Conservation (phyloP, 1,140 invertebrate genomes). For the Musca vetustissima region DNA sequence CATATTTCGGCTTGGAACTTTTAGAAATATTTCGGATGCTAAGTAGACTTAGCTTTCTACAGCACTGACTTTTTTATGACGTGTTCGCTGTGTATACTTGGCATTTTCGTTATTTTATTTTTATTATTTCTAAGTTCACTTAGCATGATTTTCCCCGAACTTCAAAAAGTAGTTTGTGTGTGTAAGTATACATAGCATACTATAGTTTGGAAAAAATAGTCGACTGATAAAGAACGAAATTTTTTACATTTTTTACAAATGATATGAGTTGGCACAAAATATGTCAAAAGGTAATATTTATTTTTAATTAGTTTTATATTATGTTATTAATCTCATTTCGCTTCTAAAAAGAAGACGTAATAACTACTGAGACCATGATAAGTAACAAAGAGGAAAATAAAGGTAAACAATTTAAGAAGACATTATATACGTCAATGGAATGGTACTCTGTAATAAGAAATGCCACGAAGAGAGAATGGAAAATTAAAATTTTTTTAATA, state of each 20-base stretch:
- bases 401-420: background rate
- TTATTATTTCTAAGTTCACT: background rate
- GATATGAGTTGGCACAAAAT: too few species aligned
- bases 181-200: too few species aligned
- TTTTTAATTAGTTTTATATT: background rate
- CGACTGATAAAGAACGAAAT: too few species aligned
- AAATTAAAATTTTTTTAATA: too few species aligned
- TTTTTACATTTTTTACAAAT: too few species aligned
- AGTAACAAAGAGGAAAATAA: too few species aligned
- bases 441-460: constrained; percentile 10
- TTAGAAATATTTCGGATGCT: background rate
- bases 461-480: background rate
- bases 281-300: too few species aligned
- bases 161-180: too few species aligned
- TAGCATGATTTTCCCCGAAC: too few species aligned
- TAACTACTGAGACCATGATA: too few species aligned
- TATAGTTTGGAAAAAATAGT: too few species aligned
- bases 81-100: too few species aligned
- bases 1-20: background rate
- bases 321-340: background rate
- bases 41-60: background rate
- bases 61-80: background rate
- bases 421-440: background rate
- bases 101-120: background rate
- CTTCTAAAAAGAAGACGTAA: background rate